Conservation (phyloP, 2,113 vertebrate genomes). For the Paradoxurus hermaphroditus region DNA sequence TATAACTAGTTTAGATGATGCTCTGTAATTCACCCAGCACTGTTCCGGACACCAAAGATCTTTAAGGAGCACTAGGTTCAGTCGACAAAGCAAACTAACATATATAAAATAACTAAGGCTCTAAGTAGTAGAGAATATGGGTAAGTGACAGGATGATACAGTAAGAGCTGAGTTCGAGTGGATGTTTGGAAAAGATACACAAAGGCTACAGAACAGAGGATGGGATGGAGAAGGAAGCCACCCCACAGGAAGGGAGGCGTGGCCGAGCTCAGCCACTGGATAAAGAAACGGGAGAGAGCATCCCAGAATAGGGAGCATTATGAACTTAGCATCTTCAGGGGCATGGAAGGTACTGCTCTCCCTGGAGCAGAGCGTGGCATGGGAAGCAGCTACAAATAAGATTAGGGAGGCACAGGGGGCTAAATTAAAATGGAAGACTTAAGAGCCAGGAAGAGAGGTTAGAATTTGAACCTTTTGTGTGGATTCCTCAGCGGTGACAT, state of each 20-base stretch:
- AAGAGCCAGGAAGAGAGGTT: slow-evolving; percentile 19
- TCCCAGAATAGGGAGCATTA: neutral
- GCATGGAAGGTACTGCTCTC: neutral
- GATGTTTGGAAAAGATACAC: neutral
- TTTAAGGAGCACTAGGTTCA: neutral
- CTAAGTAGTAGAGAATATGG: neutral
- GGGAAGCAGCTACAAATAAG: neutral
- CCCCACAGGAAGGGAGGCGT: neutral
- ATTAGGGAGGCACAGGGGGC: neutral
- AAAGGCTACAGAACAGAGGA: neutral
- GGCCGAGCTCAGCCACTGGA: neutral
- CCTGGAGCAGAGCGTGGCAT: neutral
- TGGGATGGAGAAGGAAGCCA: neutral
- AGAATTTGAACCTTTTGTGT: slow-evolving; percentile 30
- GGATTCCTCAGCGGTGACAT: slow-evolving; percentile 46
- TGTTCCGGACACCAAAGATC: neutral
- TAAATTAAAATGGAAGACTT: slow-evolving; percentile 23
- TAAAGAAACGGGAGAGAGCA: neutral
- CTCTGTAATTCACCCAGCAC: neutral
- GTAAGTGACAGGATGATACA: neutral
- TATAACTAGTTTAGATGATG: neutral
- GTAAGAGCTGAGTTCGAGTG: neutral
- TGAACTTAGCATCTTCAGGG: neutral
- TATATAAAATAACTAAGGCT: neutral
- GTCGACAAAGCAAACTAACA: neutral